Evolutionary conservation across 2,888 invertebrate species (phyloP).

Genomic region (Nipponacmea schrenckii): DNA sequence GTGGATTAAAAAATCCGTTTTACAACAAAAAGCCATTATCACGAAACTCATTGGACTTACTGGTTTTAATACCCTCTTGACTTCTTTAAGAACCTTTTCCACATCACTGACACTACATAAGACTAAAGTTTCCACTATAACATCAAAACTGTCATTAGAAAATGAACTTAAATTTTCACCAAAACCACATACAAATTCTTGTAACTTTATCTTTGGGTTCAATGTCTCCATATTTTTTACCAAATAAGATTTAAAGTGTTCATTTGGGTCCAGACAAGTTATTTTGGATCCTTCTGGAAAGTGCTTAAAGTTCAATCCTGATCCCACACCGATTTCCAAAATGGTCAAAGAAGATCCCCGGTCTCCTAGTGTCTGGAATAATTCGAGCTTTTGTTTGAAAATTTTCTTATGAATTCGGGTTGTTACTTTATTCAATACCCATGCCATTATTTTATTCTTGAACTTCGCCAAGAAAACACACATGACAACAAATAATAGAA

Average conservation of each 20-base stretch:
- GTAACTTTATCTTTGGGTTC: slow-evolving; percentile 38
- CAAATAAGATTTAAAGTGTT: slow-evolving; percentile 44
- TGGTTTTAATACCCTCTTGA: slow-evolving; percentile 57
- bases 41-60: slow-evolving; percentile 38
- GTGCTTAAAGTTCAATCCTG: slow-evolving; percentile 54
- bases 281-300: slow-evolving; percentile 49
- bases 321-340: slow-evolving; percentile 60
- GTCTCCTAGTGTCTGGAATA: background rate
- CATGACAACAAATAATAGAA: background rate
- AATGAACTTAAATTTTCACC: slow-evolving; percentile 56
- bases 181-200: slow-evolving; percentile 43
- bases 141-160: slow-evolving; percentile 50
- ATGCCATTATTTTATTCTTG: background rate
- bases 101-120: slow-evolving; percentile 53
- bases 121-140: slow-evolving; percentile 57
- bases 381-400: background rate
- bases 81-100: slow-evolving; percentile 46
- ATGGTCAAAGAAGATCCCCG: slow-evolving; percentile 28
- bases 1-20: background rate
- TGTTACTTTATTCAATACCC: background rate
- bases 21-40: background rate
- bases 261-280: slow-evolving; percentile 57
- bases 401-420: background rate
- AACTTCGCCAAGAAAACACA: background rate
- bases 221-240: slow-evolving; percentile 35